Evolutionary conservation across 1,140 invertebrate species (phyloP).

Genomic region (Aethina tumida): DNA sequence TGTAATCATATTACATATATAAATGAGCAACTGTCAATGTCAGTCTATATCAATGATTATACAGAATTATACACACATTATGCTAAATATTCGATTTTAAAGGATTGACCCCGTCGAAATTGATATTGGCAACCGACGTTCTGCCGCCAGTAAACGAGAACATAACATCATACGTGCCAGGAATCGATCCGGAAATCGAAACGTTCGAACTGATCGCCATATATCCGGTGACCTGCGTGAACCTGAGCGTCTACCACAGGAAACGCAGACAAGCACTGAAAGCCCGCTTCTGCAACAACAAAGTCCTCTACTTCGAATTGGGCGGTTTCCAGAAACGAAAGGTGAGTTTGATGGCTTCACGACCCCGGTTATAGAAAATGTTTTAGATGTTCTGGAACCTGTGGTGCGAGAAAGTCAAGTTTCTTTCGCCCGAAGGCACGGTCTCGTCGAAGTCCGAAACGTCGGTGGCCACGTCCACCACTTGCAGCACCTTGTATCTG

Average conservation of each 20-base stretch:
- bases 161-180: constrained; percentile 30
- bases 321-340: constrained; percentile 35
- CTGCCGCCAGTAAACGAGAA: constrained; percentile 29
- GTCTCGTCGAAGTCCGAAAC: constrained; percentile 43
- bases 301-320: constrained; percentile 41
- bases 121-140: constrained; percentile 45
- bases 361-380: constrained; percentile 1
- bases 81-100: no score
- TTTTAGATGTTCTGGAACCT: constrained; percentile 42
- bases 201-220: constrained; percentile 46
- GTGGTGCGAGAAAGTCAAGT: constrained; percentile 43
- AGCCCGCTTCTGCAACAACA: constrained; percentile 40
- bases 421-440: constrained; percentile 31
- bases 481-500: constrained; percentile 36
- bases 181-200: constrained; percentile 43
- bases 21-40: no score
- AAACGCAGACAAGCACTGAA: constrained; percentile 44
- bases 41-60: no score
- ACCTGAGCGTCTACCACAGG: constrained; percentile 45
- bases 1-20: no score
- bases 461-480: constrained; percentile 40
- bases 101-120: constrained; percentile 44
- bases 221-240: constrained; percentile 45
- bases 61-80: no score
- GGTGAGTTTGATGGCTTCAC: constrained; percentile 26